These are phyloP conservation scores for Pleuronectes platessa DNA, from an alignment of 2,113 vertebrate genomes.

Conservation along the genomic window DNA sequence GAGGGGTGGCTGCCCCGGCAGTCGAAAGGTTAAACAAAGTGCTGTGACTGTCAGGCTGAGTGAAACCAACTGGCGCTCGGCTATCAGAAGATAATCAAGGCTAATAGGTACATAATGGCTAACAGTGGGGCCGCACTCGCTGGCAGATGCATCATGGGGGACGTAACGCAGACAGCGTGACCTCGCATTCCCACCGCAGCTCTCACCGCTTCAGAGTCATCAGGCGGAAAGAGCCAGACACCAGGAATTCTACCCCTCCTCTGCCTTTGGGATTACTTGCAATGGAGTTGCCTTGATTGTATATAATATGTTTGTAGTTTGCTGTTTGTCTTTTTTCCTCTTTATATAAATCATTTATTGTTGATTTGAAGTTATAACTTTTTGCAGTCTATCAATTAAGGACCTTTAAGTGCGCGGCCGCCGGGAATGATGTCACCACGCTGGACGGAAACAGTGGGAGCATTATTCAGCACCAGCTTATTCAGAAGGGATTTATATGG, in stretches of 20 bases:
- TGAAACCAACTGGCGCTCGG: slow-evolving; percentile 93
- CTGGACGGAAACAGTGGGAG: slow-evolving; percentile 54
- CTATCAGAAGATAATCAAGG: slow-evolving; percentile 97
- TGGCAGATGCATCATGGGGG: slow-evolving; percentile 90
- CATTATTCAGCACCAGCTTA: slow-evolving; percentile 61
- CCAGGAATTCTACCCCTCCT: slow-evolving; percentile 63
- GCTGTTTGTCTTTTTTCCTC: slow-evolving; percentile 12
- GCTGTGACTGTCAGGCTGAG: slow-evolving; percentile 93
- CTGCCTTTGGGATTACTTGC: slow-evolving; percentile 56
- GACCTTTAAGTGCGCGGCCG: slow-evolving; percentile 22
- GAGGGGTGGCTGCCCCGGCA: slow-evolving; percentile 83
- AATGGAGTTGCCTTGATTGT: slow-evolving; percentile 42
- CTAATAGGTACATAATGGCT: slow-evolving; percentile 99
- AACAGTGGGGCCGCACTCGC: slow-evolving; percentile 90
- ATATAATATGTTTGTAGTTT: slow-evolving; percentile 24
- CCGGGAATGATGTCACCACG: slow-evolving; percentile 60
- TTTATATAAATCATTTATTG: slow-evolving; percentile 28
- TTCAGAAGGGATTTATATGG: slow-evolving; percentile 31
- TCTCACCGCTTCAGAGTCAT: slow-evolving; percentile 64
- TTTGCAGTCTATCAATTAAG: slow-evolving; percentile 33
- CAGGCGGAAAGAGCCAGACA: slow-evolving; percentile 72
- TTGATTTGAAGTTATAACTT: slow-evolving; percentile 46
- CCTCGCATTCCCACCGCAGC: slow-evolving; percentile 83
- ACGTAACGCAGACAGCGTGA: slow-evolving; percentile 88
- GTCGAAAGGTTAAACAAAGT: slow-evolving; percentile 97